These are phyloP conservation scores for Carettochelys insculpta DNA, from an alignment of 2,113 vertebrate genomes.

Conservation along the genomic window DNA sequence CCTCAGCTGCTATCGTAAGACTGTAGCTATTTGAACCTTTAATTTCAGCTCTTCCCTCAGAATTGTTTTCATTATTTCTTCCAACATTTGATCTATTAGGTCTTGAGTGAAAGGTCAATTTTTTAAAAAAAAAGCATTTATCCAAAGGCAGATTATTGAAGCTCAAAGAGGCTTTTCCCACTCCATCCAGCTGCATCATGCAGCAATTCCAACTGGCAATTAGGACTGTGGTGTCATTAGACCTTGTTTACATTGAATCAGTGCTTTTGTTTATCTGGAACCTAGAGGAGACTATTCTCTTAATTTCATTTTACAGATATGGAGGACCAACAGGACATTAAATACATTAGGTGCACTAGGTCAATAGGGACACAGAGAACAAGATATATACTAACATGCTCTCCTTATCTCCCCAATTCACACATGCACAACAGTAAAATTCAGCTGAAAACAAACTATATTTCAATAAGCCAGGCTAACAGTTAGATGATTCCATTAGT, in stretches of 20 bases:
- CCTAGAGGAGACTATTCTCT: not conserved
- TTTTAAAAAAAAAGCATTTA: not conserved
- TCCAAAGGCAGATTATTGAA: not conserved
- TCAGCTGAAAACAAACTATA: not conserved
- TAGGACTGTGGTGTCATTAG: not conserved
- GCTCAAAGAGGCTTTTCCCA: not conserved
- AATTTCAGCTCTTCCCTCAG: not conserved
- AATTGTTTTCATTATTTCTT: not conserved
- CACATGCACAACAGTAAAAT: slow-evolving; percentile 41
- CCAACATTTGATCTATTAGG: not conserved
- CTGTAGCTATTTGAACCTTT: not conserved
- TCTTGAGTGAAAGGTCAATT: not conserved
- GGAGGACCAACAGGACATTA: not conserved
- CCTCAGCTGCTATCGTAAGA: not conserved
- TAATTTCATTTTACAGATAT: slow-evolving; percentile 3
- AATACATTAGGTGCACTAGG: slow-evolving; percentile 35
- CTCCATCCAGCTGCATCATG: not conserved
- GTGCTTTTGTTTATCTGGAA: not conserved
- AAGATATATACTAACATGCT: slow-evolving; percentile 19
- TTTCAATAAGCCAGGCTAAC: not conserved
- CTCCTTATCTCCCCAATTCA: not conserved
- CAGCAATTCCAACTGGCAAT: not conserved
- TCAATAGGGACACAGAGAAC: slow-evolving; percentile 36
- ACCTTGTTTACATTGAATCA: not conserved
- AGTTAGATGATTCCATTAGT: not conserved